Evolutionary conservation across 2,113 vertebrate genomes (phyloP), one percentile per base, ranked within the genome.

Genomic region (Puffinus mauretanicus): DNA sequence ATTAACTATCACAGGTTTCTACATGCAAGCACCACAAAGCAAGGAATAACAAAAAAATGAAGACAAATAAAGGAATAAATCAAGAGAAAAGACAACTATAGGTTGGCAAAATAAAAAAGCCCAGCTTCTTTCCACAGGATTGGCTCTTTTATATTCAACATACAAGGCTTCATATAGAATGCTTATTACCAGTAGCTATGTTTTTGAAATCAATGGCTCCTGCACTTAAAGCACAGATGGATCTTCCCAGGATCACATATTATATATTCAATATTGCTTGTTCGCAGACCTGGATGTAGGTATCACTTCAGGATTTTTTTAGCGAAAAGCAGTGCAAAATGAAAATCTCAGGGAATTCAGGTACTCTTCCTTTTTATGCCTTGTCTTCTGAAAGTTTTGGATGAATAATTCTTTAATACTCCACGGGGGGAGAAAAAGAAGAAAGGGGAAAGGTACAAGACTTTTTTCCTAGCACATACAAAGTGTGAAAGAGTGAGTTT

Each of bases 351-450:
- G 11, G 26, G 30, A 67, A 93, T 36, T 64, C 13, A 78, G n/a
- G 32, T 61, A 76, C n/a, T 91, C 21, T 89, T 29, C 30, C 10
- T 47, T 73, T 75, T 26, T 54, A 66, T 78, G 62, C 36, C 21
- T 84, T 84, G 20, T 58, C 36, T 92, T 85, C 30, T 17, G 52
- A 86, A 47, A 51, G 38, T 38, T 75, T 42, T 67, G n/a, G 5
- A 75, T 91, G 38, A 96, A 87, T 91, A 84, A 93, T 84, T 93
- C 57, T 93, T 79, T 36, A 82, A 82, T 19, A 24, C 22, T 65
- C 38, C 30, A 69, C 26, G n/a, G 11, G 12, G 3, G 51, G 32
- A 62, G 51, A 54, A 86, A 80, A 73, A 77, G 46, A 73, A 83
- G 26, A 71, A 93, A 65, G 55, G 38, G 20, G 64, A 89, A 78